Evolutionary conservation across 2,113 vertebrate genomes (phyloP), one percentile per base, ranked within the genome.

Genomic region (Lamprotornis superbus): DNA sequence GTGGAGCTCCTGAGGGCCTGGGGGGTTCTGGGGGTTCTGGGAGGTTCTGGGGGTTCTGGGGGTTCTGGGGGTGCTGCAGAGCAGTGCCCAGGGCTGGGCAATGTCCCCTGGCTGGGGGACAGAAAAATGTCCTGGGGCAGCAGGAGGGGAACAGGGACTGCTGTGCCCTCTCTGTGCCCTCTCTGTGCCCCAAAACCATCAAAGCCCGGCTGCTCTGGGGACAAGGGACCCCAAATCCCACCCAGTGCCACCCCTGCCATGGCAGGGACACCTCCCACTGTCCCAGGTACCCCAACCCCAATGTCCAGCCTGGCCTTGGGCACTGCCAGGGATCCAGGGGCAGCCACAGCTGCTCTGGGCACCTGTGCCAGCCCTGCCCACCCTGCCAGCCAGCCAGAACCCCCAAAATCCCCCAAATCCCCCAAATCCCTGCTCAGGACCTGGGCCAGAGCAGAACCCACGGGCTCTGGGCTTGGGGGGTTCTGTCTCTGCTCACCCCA

Each of bases 71-170:
- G 39, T 49, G 67, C 67, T 47, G 71, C 6, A 12, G 25, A 10
- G 17, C 44, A 16, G 5, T 25, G 39, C 27, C 27, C 2, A 0
- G 1, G 6, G n/a, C 63, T 12, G 53, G 5, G n/a, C 39, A 8
- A 0, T 4, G 42, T 12, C 9, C 9, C 78, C 30, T 11, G 30
- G 28, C 30, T 13, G 10, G 27, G 53, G 4, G 28, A 44, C 39
- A 44, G 40, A 28, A 15, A 15, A 42, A 2, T 31, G 63, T 37
- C 76, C 67, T 5, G 37, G 47, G 70, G 33, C 31, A 23, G 39
- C 20, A 9, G 2, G 15, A 25, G 33, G 67, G 60, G 37, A 2
- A 2, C 14, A 0, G 1, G 2, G 1, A 0, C n/a, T 22, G 2
- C 5, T 7, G 27, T 33, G n/a, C 5, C 49, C 39, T 44, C 42